Evolutionary conservation across 2,888 invertebrate species (phyloP).

Genomic region (Venustoraphidia nigricollis): DNA sequence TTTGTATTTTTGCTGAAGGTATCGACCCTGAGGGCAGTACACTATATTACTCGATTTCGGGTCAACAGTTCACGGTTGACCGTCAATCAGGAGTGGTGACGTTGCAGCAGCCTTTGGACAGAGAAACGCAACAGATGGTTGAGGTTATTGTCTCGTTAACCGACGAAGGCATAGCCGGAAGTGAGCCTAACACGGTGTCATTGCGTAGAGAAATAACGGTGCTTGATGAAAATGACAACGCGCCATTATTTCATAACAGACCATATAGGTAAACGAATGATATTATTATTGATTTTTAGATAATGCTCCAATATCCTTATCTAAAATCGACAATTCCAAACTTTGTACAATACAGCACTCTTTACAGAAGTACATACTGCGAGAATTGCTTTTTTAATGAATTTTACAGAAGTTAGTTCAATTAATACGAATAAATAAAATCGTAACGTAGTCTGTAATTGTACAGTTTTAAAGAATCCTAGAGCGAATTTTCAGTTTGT

Average conservation of each 20-base stretch:
- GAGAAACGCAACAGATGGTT: conserved; percentile 50
- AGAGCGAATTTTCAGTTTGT: no score
- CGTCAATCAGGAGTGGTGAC: conserved; percentile 58
- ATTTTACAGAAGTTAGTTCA: no score
- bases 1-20: conserved; percentile 25
- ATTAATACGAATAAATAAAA: no score
- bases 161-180: conserved; percentile 53
- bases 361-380: no score
- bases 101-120: conserved; percentile 50
- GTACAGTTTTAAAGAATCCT: no score
- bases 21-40: conserved; percentile 59
- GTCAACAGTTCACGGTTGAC: conserved; percentile 68
- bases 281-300: no score
- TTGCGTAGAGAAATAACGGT: conserved; percentile 61
- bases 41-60: conserved; percentile 64
- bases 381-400: no score
- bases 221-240: conserved; percentile 67
- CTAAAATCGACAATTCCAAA: no score
- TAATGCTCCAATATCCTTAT: no score
- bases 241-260: conserved; percentile 54
- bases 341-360: no score
- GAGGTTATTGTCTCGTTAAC: conserved; percentile 74
- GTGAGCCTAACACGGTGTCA: conserved; percentile 66
- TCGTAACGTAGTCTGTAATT: no score
- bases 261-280: conserved; percentile 35